Evolutionary conservation across 2,888 invertebrate species (phyloP).

Genomic region (Tupiocoris notatus): DNA sequence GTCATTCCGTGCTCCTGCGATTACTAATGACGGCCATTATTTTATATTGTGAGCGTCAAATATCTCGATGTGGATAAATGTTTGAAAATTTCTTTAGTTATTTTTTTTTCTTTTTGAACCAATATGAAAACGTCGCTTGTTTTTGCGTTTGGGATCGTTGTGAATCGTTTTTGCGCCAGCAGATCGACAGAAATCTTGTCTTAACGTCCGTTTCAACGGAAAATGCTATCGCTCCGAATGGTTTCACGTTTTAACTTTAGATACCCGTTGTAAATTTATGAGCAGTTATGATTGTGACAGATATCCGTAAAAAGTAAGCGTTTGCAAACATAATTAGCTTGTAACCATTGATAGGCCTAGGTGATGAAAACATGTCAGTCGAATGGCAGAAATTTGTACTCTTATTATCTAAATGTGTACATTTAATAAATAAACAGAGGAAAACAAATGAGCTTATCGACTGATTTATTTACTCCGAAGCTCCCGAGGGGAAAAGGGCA

Average conservation of each 20-base stretch:
- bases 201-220: neutral
- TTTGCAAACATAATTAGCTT: conserved; percentile 36
- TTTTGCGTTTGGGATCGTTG: neutral
- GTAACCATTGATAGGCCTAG: conserved; percentile 39
- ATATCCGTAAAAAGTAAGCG: conserved; percentile 19
- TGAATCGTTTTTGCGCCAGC: neutral
- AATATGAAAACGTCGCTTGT: neutral
- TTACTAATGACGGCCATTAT: neutral
- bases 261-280: conserved; percentile 34
- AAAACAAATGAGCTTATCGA: too few relatives aligned
- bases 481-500: too few relatives aligned
- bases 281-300: conserved; percentile 32
- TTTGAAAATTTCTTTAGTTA: neutral
- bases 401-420: conserved; percentile 46
- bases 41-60: neutral
- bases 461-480: too few relatives aligned
- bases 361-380: conserved; percentile 21
- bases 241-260: neutral
- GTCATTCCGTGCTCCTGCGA: conserved; percentile 11
- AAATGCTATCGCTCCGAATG: neutral
- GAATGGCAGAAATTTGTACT: conserved; percentile 43
- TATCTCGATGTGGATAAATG: neutral
- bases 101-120: neutral
- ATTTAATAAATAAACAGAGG: conserved; percentile 45
- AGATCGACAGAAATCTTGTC: neutral